A percentile compares a stretch with the other conserved stretches of the same genome.
phyloP scores from a whole-genome alignment of 2,797 vertebrate species.

The Pagetopsis macropterus region DNA sequence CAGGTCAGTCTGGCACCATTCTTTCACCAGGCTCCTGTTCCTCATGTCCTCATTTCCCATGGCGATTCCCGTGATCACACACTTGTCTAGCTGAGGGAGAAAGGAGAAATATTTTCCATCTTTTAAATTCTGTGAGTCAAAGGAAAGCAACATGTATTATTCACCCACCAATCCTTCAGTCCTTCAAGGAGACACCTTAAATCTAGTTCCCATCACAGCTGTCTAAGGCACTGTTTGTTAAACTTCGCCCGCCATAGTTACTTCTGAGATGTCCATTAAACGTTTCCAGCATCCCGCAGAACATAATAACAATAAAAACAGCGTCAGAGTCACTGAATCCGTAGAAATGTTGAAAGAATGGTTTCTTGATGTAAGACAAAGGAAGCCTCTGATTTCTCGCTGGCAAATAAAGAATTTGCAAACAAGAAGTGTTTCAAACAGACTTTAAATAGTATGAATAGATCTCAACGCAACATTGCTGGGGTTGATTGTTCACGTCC shows the following conservation, averaged over 20 bases:
- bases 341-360: not conserved
- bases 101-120: constrained; percentile 16
- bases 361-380: not conserved
- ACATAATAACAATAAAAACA: not conserved
- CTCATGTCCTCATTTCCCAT: constrained; percentile 86
- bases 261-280: not conserved
- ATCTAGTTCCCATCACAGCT: not conserved
- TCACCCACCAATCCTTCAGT: not conserved
- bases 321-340: not conserved
- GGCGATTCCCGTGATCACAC: constrained; percentile 91
- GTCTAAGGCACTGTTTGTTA: not conserved
- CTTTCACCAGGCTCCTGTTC: constrained; percentile 90
- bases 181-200: not conserved
- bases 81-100: constrained; percentile 88
- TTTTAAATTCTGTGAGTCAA: not conserved
- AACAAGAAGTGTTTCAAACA: no score
- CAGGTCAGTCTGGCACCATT: constrained; percentile 84
- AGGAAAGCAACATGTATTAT: not conserved
- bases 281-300: not conserved
- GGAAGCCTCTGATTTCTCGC: not conserved
- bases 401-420: not conserved
- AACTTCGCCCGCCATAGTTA: not conserved
- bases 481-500: not conserved
- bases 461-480: not conserved
- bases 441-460: not conserved